A percentile compares a stretch with the other conserved stretches of the same genome.
phyloP scores from a whole-genome alignment of 2,888 invertebrate genomes.

The Diarsia dahlii region DNA sequence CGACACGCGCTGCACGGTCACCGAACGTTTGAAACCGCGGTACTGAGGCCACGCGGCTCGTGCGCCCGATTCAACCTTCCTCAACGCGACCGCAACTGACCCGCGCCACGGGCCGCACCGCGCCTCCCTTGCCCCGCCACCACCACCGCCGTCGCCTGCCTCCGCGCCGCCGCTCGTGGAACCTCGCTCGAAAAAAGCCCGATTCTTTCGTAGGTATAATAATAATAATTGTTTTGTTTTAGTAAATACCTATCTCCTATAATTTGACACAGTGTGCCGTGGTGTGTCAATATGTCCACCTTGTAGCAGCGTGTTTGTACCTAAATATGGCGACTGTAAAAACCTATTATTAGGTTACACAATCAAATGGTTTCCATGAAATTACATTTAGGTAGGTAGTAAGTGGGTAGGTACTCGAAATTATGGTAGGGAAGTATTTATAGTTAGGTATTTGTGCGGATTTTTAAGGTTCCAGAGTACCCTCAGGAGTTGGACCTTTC shows the following conservation, averaged over 20 bases:
- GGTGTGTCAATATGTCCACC: background rate
- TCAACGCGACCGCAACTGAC: conserved; percentile 91
- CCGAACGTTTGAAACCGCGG: conserved; percentile 88
- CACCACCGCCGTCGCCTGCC: conserved; percentile 51
- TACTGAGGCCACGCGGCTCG: conserved; percentile 86
- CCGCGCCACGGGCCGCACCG: conserved; percentile 81
- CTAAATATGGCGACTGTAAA: background rate
- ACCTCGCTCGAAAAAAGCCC: conserved; percentile 43
- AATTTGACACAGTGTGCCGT: background rate
- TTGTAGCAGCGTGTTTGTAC: background rate
- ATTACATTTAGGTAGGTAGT: background rate
- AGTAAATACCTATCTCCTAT: background rate
- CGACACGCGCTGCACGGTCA: conserved; percentile 91
- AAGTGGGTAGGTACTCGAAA: background rate
- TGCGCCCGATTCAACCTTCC: conserved; percentile 91
- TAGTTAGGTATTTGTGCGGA: background rate
- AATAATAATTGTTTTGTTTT: conserved; percentile 26
- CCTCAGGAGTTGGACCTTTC: background rate
- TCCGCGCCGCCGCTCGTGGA: conserved; percentile 48
- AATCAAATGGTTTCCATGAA: background rate
- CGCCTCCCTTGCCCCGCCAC: conserved; percentile 56
- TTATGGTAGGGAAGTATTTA: background rate
- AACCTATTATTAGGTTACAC: background rate
- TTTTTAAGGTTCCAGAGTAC: background rate
- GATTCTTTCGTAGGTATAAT: conserved; percentile 49